Base-by-base conservation (phyloP, 1,140 invertebrate genomes). In the Camponotus pennsylvanicus region DNA sequence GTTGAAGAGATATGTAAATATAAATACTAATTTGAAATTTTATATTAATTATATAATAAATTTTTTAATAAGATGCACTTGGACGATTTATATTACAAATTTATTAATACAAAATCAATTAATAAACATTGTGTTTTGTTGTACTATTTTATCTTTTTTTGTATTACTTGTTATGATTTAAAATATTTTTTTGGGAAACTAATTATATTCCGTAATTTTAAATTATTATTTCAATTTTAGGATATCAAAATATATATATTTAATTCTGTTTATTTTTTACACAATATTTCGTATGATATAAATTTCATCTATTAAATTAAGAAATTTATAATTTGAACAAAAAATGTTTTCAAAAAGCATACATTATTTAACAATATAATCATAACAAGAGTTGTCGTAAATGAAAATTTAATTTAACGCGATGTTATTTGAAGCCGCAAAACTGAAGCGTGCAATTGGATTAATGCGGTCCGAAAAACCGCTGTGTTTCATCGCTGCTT, bases 391-490 rank as follows among this genome's bases (percentile, higher is more conserved):
- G 61, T 82, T 15, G 61, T 13, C 3, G 13, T 15, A 61, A 82
- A 82, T 73, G 45, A 82, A 82, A 82, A 21, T 82, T 59, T 49
- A 73, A 82, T 82, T 27, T 34, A 42, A 82, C 37, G 8, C 34
- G 45, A 42, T 27, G 37, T 82, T 57, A 82, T 82, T 55, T 32
- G 27, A 55, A 82, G 59, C 27, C 27, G 45, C 64, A 55, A 73
- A 82, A 73, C 52, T 34, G 52, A 7, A 70, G 18, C 79, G 55
- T 73, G 71, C 67, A 73, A 82, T 82, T 82, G 79, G 67, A 82
- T 82, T 82, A 82, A 82, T 61, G 55, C 79, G 40, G 79, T 82
- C 3, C 67, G 27, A 73, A 73, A 82, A 82, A 70, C 37, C 66
- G 37, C 34, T 32, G 49, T 9, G 52, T 57, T 49, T 9, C 42